Evolutionary conservation across 2,888 invertebrate genomes (phyloP).

Genomic region (Thymelicus lineola): DNA sequence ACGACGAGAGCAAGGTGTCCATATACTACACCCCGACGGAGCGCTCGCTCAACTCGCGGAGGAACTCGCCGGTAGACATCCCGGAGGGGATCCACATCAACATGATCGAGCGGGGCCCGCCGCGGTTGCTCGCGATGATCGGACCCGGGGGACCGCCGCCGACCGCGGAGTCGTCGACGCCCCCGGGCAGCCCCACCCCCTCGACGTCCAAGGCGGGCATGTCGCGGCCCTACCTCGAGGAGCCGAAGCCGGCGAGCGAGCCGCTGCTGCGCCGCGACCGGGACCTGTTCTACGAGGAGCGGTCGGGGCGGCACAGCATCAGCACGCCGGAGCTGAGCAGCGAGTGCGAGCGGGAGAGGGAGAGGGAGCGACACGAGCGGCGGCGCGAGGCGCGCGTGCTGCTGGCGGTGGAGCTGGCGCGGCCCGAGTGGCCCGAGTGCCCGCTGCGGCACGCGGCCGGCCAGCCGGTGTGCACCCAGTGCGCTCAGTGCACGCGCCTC

Average conservation of each 20-base stretch:
- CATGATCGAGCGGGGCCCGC: conserved; percentile 79
- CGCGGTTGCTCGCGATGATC: conserved; percentile 70
- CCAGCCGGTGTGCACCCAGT: conserved; percentile 60
- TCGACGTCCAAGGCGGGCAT: conserved; percentile 53
- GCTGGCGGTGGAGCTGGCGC: conserved; percentile 71
- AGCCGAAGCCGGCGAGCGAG: conserved; percentile 71
- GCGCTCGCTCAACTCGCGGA: conserved; percentile 82
- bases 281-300: conserved; percentile 46
- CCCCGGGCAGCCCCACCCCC: conserved; percentile 53
- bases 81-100: conserved; percentile 86
- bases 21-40: conserved; percentile 94
- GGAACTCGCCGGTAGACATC: conserved; percentile 67
- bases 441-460: conserved; percentile 55
- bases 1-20: conserved; percentile 89
- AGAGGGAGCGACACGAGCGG: conserved; percentile 35
- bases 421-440: conserved; percentile 49
- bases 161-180: conserved; percentile 47
- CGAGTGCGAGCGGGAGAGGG: conserved; percentile 23
- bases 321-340: conserved; percentile 77
- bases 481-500: conserved; percentile 60
- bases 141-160: conserved; percentile 61
- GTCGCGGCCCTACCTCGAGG: conserved; percentile 50
- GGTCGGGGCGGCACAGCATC: conserved; percentile 59
- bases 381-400: conserved; percentile 66
- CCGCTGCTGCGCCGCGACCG: conserved; percentile 69